Evolutionary conservation across 1,140 invertebrate genomes (phyloP), one percentile per base, ranked within the genome.

Genomic region (Euwallacea fornicatus): DNA sequence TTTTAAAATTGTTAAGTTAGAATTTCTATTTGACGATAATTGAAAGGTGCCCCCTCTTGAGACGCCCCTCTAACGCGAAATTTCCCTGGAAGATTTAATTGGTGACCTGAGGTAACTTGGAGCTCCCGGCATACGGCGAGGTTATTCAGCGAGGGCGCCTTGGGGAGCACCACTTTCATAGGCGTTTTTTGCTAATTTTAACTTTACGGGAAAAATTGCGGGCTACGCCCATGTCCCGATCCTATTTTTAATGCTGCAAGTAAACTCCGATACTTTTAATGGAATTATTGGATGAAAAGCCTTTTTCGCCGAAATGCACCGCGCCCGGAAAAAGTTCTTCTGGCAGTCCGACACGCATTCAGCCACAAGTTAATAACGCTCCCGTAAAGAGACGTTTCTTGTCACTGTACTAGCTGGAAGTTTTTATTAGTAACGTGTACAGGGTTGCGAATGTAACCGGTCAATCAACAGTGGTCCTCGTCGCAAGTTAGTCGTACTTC

Each of bases 261-360:
- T 66, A 66, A 66, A 41, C 64, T 66, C 64, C 47, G 53, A 66
- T 66, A 66, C 64, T 66, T 66, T 66, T 66, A 66, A 66, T 66
- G 64, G 64, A 54, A 66, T 66, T 66, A 66, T 66, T 56, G 64
- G 42, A 33, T 54, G 64, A 66, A 66, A 55, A 66, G 64, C 6
- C 61, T 66, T 66, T 55, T 42, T 41, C 50, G 50, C 8, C 33
- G 64, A 33, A 55, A 21, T 6, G 13, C 13, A 8, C 21, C 9
- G 13, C 13, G 13, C 21, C 47, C 11, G 60, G 64, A 43, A 66
- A 66, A 54, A 50, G 44, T 53, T 64, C 47, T 47, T 64, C 44
- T 9, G n/a, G 10, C 2, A 8, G 33, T n/a, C 21, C 64, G 53
- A 21, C 64, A 66, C 64, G 64, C 64, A 66, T 66, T 55, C 47